Percentiles rank a stretch among this genome's conserved stretches.
Conservation (phyloP, 2,113 vertebrate species). For the Clarias gariepinus region DNA sequence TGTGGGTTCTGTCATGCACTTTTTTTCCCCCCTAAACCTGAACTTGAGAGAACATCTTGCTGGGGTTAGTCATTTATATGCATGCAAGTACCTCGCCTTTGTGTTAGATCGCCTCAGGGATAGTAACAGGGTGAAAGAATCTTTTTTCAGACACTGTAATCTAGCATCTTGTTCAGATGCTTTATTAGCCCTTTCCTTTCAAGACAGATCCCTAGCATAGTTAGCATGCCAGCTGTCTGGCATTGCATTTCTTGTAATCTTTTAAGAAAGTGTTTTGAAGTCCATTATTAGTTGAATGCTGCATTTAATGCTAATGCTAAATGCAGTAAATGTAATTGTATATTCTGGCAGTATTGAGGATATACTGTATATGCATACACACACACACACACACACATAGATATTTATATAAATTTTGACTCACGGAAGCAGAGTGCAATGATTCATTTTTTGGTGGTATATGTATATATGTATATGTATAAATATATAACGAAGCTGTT, state of each 20-base stretch:
- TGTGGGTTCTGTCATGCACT: neutral
- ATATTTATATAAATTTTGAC: no score
- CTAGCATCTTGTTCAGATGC: neutral
- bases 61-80: conserved; percentile 6
- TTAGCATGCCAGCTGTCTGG: neutral
- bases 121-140: neutral
- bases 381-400: no score
- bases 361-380: no score
- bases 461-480: no score
- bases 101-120: neutral
- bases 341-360: no score
- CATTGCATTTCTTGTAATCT: neutral
- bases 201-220: neutral
- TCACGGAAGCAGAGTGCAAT: no score
- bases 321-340: no score
- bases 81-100: neutral
- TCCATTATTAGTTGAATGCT: neutral
- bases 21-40: neutral
- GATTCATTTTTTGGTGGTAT: no score
- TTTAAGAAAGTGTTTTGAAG: neutral
- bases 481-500: no score
- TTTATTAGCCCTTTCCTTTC: neutral
- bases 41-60: neutral
- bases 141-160: neutral
- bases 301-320: neutral